A percentile compares a stretch with the other conserved stretches of the same genome.
These are phyloP conservation scores for Acanthurus tractus DNA, from an alignment of 2,797 vertebrate genomes.

Conservation along the genomic window DNA sequence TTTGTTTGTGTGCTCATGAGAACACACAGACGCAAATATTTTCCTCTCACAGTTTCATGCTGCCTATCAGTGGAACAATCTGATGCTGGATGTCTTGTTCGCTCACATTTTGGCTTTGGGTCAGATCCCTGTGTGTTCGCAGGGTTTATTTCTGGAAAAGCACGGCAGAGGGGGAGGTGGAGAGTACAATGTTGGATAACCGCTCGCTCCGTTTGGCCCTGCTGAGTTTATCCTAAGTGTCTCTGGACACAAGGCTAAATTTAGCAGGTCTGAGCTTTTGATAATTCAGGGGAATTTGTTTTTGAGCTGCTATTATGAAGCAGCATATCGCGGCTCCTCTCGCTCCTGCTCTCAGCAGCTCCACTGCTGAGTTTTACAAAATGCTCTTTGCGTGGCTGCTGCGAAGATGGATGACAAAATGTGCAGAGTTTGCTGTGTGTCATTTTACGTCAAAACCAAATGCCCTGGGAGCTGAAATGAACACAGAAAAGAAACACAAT, in stretches of 20 bases:
- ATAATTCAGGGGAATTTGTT: constrained; percentile 73
- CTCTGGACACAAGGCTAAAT: constrained; percentile 70
- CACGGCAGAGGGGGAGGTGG: constrained; percentile 36
- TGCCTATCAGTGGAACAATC: constrained; percentile 63
- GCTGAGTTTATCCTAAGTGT: constrained; percentile 70
- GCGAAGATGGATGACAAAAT: constrained; percentile 55
- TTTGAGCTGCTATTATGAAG: constrained; percentile 61
- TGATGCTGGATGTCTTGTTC: constrained; percentile 59
- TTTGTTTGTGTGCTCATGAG: constrained; percentile 47
- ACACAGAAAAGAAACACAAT: constrained; percentile 28
- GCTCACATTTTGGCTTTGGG: constrained; percentile 60
- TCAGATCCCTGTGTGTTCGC: constrained; percentile 58
- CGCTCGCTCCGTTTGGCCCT: constrained; percentile 54
- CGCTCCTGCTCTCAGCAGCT: constrained; percentile 38
- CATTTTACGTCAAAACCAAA: constrained; percentile 63
- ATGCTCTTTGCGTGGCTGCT: constrained; percentile 42
- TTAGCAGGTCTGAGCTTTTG: constrained; percentile 74
- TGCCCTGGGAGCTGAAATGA: constrained; percentile 50
- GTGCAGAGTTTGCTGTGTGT: constrained; percentile 74
- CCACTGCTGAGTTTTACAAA: constrained; percentile 65
- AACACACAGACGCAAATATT: constrained; percentile 21
- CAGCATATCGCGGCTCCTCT: constrained; percentile 41
- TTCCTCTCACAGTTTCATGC: constrained; percentile 24
- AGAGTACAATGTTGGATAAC: constrained; percentile 64
- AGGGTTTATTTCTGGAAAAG: constrained; percentile 74